Evolutionary conservation across 2,113 vertebrate species (phyloP), one percentile per base, ranked within the genome.

Genomic region (Trematomus loennbergii): DNA sequence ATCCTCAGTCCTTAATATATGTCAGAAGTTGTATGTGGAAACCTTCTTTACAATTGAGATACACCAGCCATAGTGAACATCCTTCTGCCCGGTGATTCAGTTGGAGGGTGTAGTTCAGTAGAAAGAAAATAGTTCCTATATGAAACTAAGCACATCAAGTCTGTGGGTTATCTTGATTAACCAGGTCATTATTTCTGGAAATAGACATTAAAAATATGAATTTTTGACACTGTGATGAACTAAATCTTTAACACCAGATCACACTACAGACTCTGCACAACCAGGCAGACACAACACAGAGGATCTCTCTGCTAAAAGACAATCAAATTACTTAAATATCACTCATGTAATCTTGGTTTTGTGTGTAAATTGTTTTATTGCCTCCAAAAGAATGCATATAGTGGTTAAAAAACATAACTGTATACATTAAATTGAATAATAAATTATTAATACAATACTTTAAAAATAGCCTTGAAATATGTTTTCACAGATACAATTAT

Each of bases 381-480:
- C 12, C 53, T 29, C 53, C 13, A 73, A 78, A 83, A 40, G 36
- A 80, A 60, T 22, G 1, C 13, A 36, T 57, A 6, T 8, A 25
- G 2, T 16, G 18, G 54, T 12, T 40, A 2, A 64, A 12, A 64
- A 49, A 72, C 22, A 66, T 20, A 9, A 48, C 18, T 52, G 22
- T n/a, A 60, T 69, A 64, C 57, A 59, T 76, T 81, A 54, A 75
- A 72, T 4, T 12, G 67, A 53, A 80, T 53, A 87, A 89, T 83
- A 87, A 85, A 87, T 85, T 81, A 81, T 16, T 57, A 57, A 50
- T 49, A 77, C 13, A 74, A 87, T 75, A 79, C 50, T 12, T 72
- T 40, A 43, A 67, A 64, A 72, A 72, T 9, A 58, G 60, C 2
- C 11, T 67, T 1, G 9, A 75, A 78, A 46, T 62, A n/a, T 6